Evolutionary conservation across 2,888 invertebrate genomes (phyloP).

Genomic region (Nasonia oneida): DNA sequence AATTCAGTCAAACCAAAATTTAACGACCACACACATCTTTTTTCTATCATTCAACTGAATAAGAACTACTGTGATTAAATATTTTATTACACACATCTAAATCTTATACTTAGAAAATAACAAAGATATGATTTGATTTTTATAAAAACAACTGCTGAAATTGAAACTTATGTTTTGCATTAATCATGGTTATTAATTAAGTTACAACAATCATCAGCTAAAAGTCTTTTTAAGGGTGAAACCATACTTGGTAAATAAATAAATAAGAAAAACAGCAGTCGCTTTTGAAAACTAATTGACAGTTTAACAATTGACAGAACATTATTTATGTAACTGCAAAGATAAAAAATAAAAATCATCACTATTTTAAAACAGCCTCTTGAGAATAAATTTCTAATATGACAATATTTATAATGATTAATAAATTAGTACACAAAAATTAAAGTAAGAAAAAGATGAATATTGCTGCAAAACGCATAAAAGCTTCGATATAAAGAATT

Average conservation of each 20-base stretch:
- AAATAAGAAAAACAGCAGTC: too few relatives aligned
- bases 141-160: background rate
- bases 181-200: background rate
- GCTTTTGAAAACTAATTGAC: background rate
- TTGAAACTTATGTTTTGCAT: background rate
- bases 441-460: background rate
- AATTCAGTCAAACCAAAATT: conserved; percentile 68
- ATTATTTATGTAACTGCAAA: conserved; percentile 8
- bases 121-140: background rate
- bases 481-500: background rate
- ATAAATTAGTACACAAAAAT: conserved; percentile 4
- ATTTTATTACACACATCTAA: conserved; percentile 4
- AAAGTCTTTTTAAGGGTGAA: background rate
- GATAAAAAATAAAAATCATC: background rate
- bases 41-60: conserved; percentile 39
- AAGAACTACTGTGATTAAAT: conserved; percentile 33
- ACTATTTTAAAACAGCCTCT: background rate
- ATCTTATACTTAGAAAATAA: background rate
- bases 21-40: conserved; percentile 45
- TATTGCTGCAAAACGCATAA: conserved; percentile 14
- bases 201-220: background rate
- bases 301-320: background rate
- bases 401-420: too few relatives aligned
- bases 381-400: background rate
- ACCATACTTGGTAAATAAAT: too few relatives aligned